These are phyloP conservation scores for Galaxea fascicularis DNA, from an alignment of 92 coral and sea anemone genomes.

Conservation along the genomic window DNA sequence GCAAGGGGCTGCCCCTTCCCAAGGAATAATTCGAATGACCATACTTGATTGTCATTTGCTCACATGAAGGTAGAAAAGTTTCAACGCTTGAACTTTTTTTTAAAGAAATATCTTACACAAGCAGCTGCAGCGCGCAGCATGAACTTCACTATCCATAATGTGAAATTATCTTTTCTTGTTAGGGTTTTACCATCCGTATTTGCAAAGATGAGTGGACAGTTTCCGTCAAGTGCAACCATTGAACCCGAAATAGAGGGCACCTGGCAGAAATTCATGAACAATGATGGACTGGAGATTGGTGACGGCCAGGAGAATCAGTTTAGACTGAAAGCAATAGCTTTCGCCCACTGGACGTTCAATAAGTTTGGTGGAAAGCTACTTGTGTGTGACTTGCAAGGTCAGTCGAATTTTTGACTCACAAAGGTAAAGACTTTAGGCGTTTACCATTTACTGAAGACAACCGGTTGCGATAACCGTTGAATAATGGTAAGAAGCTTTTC, in stretches of 20 bases:
- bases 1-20: neutral
- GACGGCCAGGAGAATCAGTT: slow-evolving; percentile 4
- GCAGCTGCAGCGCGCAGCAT: neutral
- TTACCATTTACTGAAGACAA: neutral
- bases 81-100: neutral
- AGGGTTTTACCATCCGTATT: slow-evolving; percentile 33
- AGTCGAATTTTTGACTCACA: slow-evolving; percentile 12
- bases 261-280: slow-evolving; percentile 14
- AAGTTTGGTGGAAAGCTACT: slow-evolving; percentile 27
- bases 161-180: neutral
- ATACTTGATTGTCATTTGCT: neutral
- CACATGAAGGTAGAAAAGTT: neutral
- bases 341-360: slow-evolving; percentile 23
- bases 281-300: slow-evolving; percentile 15
- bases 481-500: neutral
- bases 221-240: slow-evolving; percentile 5
- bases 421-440: neutral
- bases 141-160: neutral
- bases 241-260: slow-evolving; percentile 17
- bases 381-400: slow-evolving; percentile 25
- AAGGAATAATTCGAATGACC: neutral
- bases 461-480: slow-evolving; percentile 5
- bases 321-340: slow-evolving; percentile 6
- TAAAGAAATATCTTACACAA: neutral
- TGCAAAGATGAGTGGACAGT: slow-evolving; percentile 26